These are phyloP conservation scores for Caenorhabditis panamensis DNA, from an alignment of 2,888 invertebrate species.

Conservation along the genomic window DNA sequence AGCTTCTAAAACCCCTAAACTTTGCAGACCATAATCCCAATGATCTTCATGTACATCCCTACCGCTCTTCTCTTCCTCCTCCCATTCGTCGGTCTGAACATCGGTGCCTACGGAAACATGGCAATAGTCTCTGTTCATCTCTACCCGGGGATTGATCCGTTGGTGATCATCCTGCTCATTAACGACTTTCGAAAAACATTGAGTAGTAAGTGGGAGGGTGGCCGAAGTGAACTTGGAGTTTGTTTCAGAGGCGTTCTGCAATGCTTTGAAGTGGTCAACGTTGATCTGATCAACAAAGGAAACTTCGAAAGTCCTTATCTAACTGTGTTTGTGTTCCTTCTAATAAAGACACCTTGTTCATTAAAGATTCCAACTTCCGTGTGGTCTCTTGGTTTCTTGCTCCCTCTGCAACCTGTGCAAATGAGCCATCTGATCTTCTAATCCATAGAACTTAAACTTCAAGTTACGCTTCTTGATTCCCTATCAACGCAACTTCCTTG, in stretches of 20 bases:
- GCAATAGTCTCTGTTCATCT: slow-evolving; percentile 25
- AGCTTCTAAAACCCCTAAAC: too few species aligned
- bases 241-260: neutral
- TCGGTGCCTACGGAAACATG: slow-evolving; percentile 35
- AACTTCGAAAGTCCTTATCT: too few species aligned
- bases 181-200: neutral
- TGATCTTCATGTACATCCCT: slow-evolving; percentile 54
- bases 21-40: slow-evolving; percentile 35
- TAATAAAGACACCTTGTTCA: too few species aligned
- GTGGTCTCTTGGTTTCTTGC: too few species aligned
- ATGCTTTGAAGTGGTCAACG: neutral
- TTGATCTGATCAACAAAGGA: neutral
- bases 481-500: too few species aligned
- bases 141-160: slow-evolving; percentile 36
- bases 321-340: too few species aligned
- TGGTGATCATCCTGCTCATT: slow-evolving; percentile 31
- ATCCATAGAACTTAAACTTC: too few species aligned
- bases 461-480: too few species aligned
- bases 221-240: neutral
- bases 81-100: slow-evolving; percentile 35
- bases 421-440: too few species aligned
- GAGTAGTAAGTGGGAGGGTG: neutral
- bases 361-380: too few species aligned
- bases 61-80: slow-evolving; percentile 38
- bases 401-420: too few species aligned